These are phyloP conservation scores for Kradibia gibbosae DNA, from an alignment of 1,140 invertebrate species.

Conservation along the genomic window DNA sequence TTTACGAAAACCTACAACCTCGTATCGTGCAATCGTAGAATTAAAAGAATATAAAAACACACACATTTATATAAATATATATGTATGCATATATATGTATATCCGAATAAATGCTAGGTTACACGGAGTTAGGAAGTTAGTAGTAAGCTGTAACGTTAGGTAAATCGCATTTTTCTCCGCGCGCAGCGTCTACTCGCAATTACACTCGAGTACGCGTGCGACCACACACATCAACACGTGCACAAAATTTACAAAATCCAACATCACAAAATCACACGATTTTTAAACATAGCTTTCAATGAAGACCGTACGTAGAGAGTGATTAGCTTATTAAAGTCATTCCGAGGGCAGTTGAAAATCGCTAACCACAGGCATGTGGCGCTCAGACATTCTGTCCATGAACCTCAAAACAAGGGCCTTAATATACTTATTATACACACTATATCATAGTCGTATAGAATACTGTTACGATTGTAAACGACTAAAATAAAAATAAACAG, in stretches of 20 bases:
- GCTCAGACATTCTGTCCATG: constrained; percentile 57
- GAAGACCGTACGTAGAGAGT: constrained; percentile 24
- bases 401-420: constrained; percentile 67
- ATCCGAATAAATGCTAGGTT: constrained; percentile 36
- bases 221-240: not conserved
- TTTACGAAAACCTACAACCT: constrained; percentile 50
- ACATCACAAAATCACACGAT: not conserved
- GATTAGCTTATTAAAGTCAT: constrained; percentile 40
- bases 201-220: not conserved
- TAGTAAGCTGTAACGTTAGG: constrained; percentile 32
- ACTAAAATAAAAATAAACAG: constrained; percentile 17
- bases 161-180: constrained; percentile 32
- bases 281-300: constrained; percentile 13
- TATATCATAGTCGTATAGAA: constrained; percentile 59
- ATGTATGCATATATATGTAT: too few species aligned
- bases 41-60: constrained; percentile 53
- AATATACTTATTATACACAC: constrained; percentile 64
- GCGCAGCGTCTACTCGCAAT: not conserved
- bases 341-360: constrained; percentile 62
- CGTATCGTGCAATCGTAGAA: constrained; percentile 65
- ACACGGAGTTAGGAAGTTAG: constrained; percentile 19
- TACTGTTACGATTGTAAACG: constrained; percentile 51
- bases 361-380: constrained; percentile 46
- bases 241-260: not conserved
- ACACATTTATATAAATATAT: constrained; percentile 2